Conservation (phyloP, 2,797 vertebrate species). For the Diplodus puntazzo region DNA sequence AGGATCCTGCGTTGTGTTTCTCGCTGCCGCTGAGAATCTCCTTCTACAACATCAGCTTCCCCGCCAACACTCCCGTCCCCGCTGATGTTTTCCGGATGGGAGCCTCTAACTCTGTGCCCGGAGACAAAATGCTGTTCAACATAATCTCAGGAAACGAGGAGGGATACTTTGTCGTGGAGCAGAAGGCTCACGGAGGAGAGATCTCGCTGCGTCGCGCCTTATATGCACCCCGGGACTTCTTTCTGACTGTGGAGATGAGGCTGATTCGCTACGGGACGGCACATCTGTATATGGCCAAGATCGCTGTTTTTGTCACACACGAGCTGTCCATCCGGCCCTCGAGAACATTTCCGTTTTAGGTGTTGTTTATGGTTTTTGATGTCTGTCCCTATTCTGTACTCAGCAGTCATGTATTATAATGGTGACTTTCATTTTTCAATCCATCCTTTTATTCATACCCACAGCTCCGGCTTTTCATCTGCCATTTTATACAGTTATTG, state of each 20-base stretch:
- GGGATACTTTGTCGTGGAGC: constrained; percentile 88
- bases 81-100: constrained; percentile 93
- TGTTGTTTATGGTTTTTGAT: neutral
- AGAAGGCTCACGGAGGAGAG: constrained; percentile 87
- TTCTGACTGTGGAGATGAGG: constrained; percentile 91
- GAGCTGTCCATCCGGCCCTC: constrained; percentile 70
- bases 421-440: neutral
- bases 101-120: constrained; percentile 88
- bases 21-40: constrained; percentile 93
- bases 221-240: constrained; percentile 88
- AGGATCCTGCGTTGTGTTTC: constrained; percentile 84
- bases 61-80: constrained; percentile 90
- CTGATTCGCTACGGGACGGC: constrained; percentile 87
- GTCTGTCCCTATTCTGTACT: neutral
- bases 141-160: constrained; percentile 90
- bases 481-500: neutral
- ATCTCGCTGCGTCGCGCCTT: constrained; percentile 86
- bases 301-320: constrained; percentile 90
- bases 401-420: neutral
- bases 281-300: constrained; percentile 90
- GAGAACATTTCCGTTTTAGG: constrained; percentile 38
- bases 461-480: neutral
- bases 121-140: constrained; percentile 89
- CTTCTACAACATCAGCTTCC: constrained; percentile 94
- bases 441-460: constrained; percentile 9